A percentile compares a stretch with the other conserved stretches of the same genome.
Conservation (phyloP, 2,797 vertebrate species). For the Pipistrellus kuhlii region DNA sequence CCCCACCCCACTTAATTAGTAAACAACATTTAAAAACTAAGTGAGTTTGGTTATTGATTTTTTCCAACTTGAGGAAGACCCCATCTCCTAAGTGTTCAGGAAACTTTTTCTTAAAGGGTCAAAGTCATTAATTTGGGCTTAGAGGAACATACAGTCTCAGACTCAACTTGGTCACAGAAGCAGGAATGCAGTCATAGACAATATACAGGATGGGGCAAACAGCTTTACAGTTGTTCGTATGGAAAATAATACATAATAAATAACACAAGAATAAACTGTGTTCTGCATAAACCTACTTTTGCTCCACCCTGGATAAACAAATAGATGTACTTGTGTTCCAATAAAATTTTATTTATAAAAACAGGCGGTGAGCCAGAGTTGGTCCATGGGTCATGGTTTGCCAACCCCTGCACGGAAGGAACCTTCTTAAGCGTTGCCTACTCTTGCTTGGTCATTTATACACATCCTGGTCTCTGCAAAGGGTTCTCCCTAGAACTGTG, state of each 20-base stretch:
- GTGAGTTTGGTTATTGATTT: not conserved
- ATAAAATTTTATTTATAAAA: conserved; percentile 51
- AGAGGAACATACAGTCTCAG: not conserved
- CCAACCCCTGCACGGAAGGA: not conserved
- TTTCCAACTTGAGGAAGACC: not conserved
- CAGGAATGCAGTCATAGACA: not conserved
- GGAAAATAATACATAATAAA: not conserved
- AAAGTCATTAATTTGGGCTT: conserved; percentile 4
- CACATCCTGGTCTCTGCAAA: not conserved
- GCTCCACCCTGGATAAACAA: not conserved
- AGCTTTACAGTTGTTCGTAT: not conserved
- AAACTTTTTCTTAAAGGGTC: conserved; percentile 7
- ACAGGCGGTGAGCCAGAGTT: not conserved
- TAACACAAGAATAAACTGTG: not conserved
- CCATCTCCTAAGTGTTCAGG: not conserved
- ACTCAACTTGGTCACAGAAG: not conserved
- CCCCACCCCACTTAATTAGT: not conserved
- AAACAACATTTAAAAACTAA: not conserved
- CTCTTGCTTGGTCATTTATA: not conserved
- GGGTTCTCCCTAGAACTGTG: not conserved
- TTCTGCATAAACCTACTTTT: not conserved
- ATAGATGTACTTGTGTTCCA: not conserved
- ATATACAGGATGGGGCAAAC: not conserved
- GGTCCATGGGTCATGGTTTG: not conserved
- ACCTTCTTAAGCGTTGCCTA: not conserved